Evolutionary conservation across 2,113 vertebrate species (phyloP), one percentile per base, ranked within the genome.

Genomic region (Oryzias javanicus): DNA sequence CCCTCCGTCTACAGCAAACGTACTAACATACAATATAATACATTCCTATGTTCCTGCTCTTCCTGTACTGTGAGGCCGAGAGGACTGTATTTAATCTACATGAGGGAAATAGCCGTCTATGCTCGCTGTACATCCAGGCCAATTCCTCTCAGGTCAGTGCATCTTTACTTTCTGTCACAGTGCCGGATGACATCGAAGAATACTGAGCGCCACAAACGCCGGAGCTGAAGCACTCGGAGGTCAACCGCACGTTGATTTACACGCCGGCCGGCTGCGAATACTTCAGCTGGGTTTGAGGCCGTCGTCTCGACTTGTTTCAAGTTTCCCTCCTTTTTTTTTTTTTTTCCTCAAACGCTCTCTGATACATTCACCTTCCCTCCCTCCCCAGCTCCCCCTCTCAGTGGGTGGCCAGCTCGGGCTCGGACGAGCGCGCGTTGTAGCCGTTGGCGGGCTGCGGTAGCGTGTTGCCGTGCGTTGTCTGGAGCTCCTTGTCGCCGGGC

Each of bases 21-120:
- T 86, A 86, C 82, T 89, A 90, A 88, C 89, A 88, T 87, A 89
- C 85, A 91, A 81, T 90, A 91, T 85, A 86, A 91, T 90, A 91
- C 90, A 91, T 91, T 91, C 88, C 88, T 83, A 87, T 80, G 65
- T 62, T 85, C 82, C 86, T 70, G 61, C 80, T 76, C 74, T 74
- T 67, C 85, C 64, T 76, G 18, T 64, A 52, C 48, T 14, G 22
- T 10, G 72, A 65, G 81, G 83, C 72, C 78, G 86, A 85, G 82
- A 79, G 83, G 82, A 76, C 66, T 80, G 67, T 47, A 70, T 88
- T 87, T 86, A 75, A 78, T 85, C 86, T 87, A 85, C 75, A 49
- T 53, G 76, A 87, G 76, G 77, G 74, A 76, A 81, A 73, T 25
- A 29, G 68, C 72, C 74, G 78, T 50, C 81, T 67, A 65, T 41